Evolutionary conservation across 1,140 invertebrate genomes (phyloP), one percentile per base, ranked within the genome.

Genomic region (Atta texana): DNA sequence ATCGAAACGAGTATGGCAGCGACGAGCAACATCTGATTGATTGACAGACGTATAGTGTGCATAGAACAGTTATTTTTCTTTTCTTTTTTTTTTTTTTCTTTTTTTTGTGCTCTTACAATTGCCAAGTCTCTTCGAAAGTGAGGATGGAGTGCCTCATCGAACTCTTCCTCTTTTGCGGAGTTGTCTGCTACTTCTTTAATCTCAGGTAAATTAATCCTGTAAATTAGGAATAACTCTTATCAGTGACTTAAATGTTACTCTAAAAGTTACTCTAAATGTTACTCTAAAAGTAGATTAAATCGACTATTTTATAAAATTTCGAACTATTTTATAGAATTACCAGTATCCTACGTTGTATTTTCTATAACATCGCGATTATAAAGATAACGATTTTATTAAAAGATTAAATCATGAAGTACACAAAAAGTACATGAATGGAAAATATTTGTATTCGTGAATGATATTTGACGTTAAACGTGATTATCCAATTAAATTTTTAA

Each of bases 181-280:
- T 95, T 7, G 90, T 95, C 57, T 95, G 93, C 87, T 95, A 95
- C 77, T 94, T 95, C 88, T 94, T 94, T 87, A 94, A 94, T 86
- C 89, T 91, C 88, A 94, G 94, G 94, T 95, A 94, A 93, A 51
- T 49, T 24, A n/a, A n/a, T 31, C 12, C 7, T 18, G 1, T 16
- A 24, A 14, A 53, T 68, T 24, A 8, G 53, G 21, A 12, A 21
- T 59, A 24, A 44, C n/a, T 68, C 0, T 66, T 39, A 39, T 21
- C 12, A 39, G 8, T 44, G 18, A 68, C 31, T 68, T 64, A 34
- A 31, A 39, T 66, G 31, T 39, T 66, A 39, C 3, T 18, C 5
- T 24, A 44, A 68, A 21, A 39, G 7, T 7, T n/a, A n/a, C n/a
- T n/a, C n/a, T 64, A 34, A 31, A 39, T 66, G 31, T 39, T 66